Evolutionary conservation across 2,797 vertebrate genomes (phyloP).

Genomic region (Manis pentadactyla): DNA sequence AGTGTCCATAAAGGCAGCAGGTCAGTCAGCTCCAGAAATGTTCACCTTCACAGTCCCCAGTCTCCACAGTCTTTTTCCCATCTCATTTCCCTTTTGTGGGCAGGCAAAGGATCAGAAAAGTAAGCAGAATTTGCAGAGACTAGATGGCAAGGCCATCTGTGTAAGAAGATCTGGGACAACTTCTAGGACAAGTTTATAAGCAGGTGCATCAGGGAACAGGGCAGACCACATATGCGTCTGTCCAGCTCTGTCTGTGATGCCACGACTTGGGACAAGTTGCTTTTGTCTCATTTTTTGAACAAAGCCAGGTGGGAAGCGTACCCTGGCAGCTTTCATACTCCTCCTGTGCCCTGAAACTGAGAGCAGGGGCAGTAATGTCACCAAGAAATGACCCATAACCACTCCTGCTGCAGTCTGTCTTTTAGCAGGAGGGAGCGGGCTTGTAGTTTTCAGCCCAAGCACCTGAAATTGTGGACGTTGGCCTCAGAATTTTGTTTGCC

Average conservation of each 20-base stretch:
- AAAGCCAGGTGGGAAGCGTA: not conserved
- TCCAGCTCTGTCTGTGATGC: not conserved
- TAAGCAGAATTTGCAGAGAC: not conserved
- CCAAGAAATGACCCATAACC: not conserved
- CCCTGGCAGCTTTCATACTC: not conserved
- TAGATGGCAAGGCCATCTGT: not conserved
- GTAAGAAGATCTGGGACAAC: not conserved
- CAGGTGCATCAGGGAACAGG: not conserved
- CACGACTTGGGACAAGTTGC: not conserved
- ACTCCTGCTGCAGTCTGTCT: not conserved
- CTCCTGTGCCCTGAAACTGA: not conserved
- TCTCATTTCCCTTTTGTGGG: not conserved
- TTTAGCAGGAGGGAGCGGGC: not conserved
- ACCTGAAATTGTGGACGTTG: not conserved
- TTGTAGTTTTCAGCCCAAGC: not conserved
- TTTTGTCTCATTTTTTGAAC: not conserved
- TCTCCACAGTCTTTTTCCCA: not conserved
- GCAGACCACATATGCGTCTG: not conserved
- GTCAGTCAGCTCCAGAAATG: not conserved
- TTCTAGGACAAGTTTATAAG: not conserved
- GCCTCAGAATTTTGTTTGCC: not conserved
- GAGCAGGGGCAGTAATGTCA: not conserved
- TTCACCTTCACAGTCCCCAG: not conserved
- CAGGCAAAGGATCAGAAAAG: not conserved
- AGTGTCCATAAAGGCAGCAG: not conserved